Percentiles rank a stretch among this genome's conserved stretches.
Conservation (phyloP, 2,797 vertebrate species). For the Periparus ater region DNA sequence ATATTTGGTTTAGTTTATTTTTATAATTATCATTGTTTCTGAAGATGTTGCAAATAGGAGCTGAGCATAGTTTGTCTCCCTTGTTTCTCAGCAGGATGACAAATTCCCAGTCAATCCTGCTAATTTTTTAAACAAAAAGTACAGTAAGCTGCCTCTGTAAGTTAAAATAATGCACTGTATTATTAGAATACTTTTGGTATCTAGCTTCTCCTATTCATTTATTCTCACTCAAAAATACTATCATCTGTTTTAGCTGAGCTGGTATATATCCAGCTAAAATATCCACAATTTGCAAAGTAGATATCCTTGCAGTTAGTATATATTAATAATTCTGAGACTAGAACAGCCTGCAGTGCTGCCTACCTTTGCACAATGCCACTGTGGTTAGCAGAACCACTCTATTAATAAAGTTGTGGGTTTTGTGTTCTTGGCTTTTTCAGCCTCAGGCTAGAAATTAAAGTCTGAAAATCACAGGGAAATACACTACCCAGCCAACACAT, state of each 20-base stretch:
- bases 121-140: not conserved
- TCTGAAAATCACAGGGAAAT: slow-evolving; percentile 10
- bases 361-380: not conserved
- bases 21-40: not conserved
- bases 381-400: not conserved
- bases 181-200: not conserved
- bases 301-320: not conserved
- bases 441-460: slow-evolving; percentile 27
- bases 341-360: not conserved
- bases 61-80: not conserved
- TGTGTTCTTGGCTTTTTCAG: not conserved
- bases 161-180: not conserved
- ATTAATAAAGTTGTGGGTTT: slow-evolving; percentile 28
- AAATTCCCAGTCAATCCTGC: not conserved
- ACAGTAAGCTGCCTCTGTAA: not conserved
- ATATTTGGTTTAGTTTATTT: not conserved
- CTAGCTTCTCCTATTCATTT: not conserved
- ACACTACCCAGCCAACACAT: not conserved
- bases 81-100: not conserved
- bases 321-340: not conserved
- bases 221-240: not conserved
- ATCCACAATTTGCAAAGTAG: not conserved
- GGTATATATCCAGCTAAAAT: not conserved
- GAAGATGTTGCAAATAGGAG: not conserved
- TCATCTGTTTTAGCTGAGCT: not conserved